These are phyloP conservation scores for Nesoenas mayeri DNA, from an alignment of 2,113 vertebrate genomes.

Conservation along the genomic window DNA sequence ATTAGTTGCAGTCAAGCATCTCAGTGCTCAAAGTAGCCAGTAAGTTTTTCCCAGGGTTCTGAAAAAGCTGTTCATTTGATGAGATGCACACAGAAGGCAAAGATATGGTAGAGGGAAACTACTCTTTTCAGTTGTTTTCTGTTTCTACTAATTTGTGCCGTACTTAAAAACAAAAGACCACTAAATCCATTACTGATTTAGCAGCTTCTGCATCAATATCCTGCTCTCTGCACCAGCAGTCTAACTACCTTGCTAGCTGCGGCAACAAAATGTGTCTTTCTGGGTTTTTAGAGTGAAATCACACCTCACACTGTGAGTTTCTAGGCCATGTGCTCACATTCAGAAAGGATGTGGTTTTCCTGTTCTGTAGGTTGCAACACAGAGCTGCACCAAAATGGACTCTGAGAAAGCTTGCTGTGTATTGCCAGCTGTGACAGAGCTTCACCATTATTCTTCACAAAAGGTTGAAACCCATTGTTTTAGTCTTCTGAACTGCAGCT, in stretches of 20 bases:
- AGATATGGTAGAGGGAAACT: not conserved
- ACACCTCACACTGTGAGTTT: not conserved
- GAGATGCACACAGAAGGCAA: not conserved
- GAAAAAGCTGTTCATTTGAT: constrained; percentile 27
- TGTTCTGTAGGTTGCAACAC: not conserved
- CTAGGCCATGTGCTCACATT: not conserved
- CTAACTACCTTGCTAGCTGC: not conserved
- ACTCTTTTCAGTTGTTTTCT: not conserved
- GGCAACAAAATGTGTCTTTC: not conserved
- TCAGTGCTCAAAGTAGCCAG: constrained; percentile 23
- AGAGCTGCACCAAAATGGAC: not conserved
- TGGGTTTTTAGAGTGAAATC: not conserved
- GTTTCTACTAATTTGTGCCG: not conserved
- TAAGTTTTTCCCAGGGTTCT: constrained; percentile 60
- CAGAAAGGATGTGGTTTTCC: constrained; percentile 73
- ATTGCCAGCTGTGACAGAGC: not conserved
- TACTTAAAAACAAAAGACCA: not conserved
- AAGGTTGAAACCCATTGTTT: not conserved
- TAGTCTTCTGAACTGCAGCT: not conserved
- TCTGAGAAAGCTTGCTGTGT: not conserved
- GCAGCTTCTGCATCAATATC: not conserved
- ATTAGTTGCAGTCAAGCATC: constrained; percentile 48
- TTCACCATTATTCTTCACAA: not conserved
- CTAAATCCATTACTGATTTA: not conserved
- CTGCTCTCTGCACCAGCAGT: not conserved